These are phyloP conservation scores for Labrus mixtus DNA, from an alignment of 2,113 vertebrate species.

Conservation along the genomic window DNA sequence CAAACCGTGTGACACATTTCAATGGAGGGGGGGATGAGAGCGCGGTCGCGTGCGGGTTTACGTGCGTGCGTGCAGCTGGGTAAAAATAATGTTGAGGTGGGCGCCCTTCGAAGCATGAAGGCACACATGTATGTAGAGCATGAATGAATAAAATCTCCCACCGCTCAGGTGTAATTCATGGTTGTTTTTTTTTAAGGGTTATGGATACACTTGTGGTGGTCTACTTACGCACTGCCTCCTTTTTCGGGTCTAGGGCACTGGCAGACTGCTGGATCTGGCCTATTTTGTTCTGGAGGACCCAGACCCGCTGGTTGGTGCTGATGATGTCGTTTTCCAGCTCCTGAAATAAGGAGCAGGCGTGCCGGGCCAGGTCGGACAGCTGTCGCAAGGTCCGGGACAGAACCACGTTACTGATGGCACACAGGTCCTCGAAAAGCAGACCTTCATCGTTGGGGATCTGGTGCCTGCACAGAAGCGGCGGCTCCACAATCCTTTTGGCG, in stretches of 20 bases:
- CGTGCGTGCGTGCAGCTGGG: constrained; percentile 55
- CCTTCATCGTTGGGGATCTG: constrained; percentile 86
- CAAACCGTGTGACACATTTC: constrained; percentile 77
- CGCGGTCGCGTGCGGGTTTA: constrained; percentile 40
- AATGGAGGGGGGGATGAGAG: constrained; percentile 38
- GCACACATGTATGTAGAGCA: constrained; percentile 49
- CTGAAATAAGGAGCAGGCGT: constrained; percentile 96
- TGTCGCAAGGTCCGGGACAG: constrained; percentile 95
- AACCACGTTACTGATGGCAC: constrained; percentile 93
- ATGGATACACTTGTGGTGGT: constrained; percentile 34
- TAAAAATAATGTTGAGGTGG: constrained; percentile 54
- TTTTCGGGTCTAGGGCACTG: constrained; percentile 93
- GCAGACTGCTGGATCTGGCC: constrained; percentile 91
- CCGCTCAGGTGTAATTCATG: constrained; percentile 23
- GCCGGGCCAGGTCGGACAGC: constrained; percentile 96
- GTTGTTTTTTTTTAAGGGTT: neutral
- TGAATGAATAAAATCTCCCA: constrained; percentile 56
- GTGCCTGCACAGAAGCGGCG: constrained; percentile 93
- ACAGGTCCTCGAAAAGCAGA: constrained; percentile 89
- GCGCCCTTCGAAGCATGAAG: constrained; percentile 54
- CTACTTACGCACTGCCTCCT: constrained; percentile 99
- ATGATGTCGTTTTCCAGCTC: constrained; percentile 96
- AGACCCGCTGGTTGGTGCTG: constrained; percentile 91
- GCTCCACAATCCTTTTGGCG: constrained; percentile 95
- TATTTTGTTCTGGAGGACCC: constrained; percentile 93